phyloP scores from a whole-genome alignment of 2,888 invertebrate genomes.

The Heliconius cydno region DNA sequence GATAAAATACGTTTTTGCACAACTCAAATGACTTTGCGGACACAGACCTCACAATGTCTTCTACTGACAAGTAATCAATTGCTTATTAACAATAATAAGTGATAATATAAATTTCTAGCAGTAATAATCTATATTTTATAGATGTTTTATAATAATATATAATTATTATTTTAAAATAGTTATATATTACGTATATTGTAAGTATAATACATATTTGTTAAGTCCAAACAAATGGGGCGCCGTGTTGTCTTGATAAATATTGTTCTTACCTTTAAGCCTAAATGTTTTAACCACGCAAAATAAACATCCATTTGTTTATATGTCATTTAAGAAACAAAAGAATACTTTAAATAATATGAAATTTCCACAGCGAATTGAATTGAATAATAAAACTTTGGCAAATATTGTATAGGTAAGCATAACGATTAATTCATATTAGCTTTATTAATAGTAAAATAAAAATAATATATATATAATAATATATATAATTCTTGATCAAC shows the following conservation, averaged over 20 bases:
- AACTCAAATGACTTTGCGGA: not conserved
- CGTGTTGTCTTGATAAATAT: not conserved
- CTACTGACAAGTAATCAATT: too few relatives aligned
- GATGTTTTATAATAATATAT: too few relatives aligned
- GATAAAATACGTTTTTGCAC: not conserved
- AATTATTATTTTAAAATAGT: not conserved
- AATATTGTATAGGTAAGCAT: not conserved
- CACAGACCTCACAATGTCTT: too few relatives aligned
- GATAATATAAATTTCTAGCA: too few relatives aligned
- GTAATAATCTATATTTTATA: too few relatives aligned
- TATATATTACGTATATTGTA: not conserved
- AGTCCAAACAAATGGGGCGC: not conserved
- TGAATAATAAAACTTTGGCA: not conserved
- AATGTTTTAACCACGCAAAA: slow-evolving; percentile 5
- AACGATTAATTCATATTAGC: too few relatives aligned
- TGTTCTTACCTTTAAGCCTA: slow-evolving; percentile 12
- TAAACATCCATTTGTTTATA: slow-evolving; percentile 1
- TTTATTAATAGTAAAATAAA: not conserved
- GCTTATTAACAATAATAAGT: too few relatives aligned
- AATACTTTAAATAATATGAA: slow-evolving; percentile 2
- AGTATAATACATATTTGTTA: not conserved
- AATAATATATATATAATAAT: too few relatives aligned
- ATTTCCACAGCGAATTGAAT: not conserved
- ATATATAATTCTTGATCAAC: not conserved
- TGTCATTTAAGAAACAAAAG: slow-evolving; percentile 18